Evolutionary conservation across 1,140 invertebrate genomes (phyloP).

Genomic region (Pinna nobilis): DNA sequence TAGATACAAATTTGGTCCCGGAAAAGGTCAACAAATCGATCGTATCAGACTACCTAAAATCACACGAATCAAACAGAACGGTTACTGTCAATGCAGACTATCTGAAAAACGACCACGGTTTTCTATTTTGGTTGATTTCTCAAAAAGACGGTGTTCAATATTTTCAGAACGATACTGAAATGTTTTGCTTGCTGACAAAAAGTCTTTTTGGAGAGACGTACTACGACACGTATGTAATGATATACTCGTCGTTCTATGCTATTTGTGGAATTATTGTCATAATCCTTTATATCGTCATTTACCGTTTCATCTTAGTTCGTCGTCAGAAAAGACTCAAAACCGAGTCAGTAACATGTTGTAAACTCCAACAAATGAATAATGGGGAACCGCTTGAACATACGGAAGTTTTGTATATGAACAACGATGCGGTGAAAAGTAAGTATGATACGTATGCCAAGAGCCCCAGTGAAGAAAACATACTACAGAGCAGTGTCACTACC

Average conservation of each 20-base stretch:
- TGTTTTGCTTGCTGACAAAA: too few relatives aligned
- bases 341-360: slow-evolving; percentile 39
- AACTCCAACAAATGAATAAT: slow-evolving; percentile 38
- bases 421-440: not conserved
- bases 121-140: too few relatives aligned
- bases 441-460: not conserved
- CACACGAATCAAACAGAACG: too few relatives aligned
- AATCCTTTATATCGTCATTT: slow-evolving; percentile 59
- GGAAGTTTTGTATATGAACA: slow-evolving; percentile 44
- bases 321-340: slow-evolving; percentile 35
- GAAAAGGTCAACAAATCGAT: not conserved
- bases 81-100: too few relatives aligned
- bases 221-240: slow-evolving; percentile 47
- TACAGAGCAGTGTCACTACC: slow-evolving; percentile 7
- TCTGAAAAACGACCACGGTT: too few relatives aligned
- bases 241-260: slow-evolving; percentile 55
- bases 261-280: slow-evolving; percentile 58
- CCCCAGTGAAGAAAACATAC: not conserved
- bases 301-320: slow-evolving; percentile 45
- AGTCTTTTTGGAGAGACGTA: slow-evolving; percentile 33
- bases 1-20: not conserved
- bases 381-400: slow-evolving; percentile 47
- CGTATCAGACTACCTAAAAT: too few relatives aligned
- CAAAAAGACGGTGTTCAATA: too few relatives aligned
- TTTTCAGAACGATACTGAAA: too few relatives aligned